phyloP scores from a whole-genome alignment of 2,888 invertebrate species.

The Dione vanillae region DNA sequence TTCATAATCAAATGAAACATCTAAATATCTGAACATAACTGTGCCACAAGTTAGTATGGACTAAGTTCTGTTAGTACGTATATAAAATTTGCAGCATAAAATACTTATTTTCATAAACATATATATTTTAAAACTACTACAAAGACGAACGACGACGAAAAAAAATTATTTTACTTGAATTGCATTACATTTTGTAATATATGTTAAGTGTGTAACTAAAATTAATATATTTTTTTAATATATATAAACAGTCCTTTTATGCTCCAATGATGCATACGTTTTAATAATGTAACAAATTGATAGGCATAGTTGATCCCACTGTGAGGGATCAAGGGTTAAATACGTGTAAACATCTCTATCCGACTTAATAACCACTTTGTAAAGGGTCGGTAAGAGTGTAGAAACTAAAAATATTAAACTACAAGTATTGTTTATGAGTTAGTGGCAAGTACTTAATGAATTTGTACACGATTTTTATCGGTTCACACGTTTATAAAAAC shows the following conservation, averaged over 20 bases:
- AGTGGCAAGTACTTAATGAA: conserved; percentile 58
- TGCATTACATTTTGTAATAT: no score
- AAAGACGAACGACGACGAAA: no score
- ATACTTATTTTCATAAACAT: no score
- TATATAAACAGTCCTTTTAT: conserved; percentile 23
- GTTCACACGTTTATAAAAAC: conserved; percentile 66
- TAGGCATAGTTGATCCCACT: conserved; percentile 50
- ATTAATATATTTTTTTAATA: background rate
- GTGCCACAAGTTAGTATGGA: background rate
- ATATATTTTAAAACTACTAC: no score
- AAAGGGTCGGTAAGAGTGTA: conserved; percentile 59
- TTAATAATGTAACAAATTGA: conserved; percentile 46
- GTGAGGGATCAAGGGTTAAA: conserved; percentile 73
- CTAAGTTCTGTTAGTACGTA: no score
- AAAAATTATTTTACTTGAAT: no score
- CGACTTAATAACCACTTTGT: conserved; percentile 65
- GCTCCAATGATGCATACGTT: conserved; percentile 39
- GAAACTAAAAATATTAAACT: conserved; percentile 48
- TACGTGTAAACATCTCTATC: conserved; percentile 76
- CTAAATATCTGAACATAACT: background rate
- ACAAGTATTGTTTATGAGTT: conserved; percentile 45
- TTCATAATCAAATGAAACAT: background rate
- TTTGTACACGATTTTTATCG: conserved; percentile 47
- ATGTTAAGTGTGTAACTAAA: no score
- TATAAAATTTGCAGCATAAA: no score